Conservation (phyloP, 2,888 invertebrate species). For the Perdita meconis region DNA sequence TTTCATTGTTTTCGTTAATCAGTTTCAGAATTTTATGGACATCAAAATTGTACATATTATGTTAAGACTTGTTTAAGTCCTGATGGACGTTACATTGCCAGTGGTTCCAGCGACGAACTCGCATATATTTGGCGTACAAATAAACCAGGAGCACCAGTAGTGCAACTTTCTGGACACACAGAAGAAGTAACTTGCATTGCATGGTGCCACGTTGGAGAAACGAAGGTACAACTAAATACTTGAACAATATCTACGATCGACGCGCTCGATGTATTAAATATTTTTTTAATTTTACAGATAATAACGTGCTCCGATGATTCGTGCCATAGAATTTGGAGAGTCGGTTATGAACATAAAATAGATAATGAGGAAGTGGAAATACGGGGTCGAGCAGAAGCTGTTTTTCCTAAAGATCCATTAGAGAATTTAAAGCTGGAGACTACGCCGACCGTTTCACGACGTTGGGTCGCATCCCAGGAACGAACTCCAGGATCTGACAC, state of each 20-base stretch:
- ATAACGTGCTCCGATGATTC: slow-evolving; percentile 94
- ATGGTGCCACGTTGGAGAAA: slow-evolving; percentile 88
- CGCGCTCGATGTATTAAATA: slow-evolving; percentile 2
- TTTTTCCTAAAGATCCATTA: slow-evolving; percentile 70
- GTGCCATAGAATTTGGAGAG: slow-evolving; percentile 90
- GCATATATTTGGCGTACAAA: slow-evolving; percentile 94
- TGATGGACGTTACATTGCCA: slow-evolving; percentile 92
- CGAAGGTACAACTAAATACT: slow-evolving; percentile 84
- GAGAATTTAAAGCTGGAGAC: slow-evolving; percentile 73
- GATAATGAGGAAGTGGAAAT: slow-evolving; percentile 82
- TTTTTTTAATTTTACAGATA: slow-evolving; percentile 66
- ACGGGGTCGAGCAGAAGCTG: slow-evolving; percentile 85
- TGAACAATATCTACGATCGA: neutral
- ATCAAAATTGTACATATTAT: slow-evolving; percentile 93
- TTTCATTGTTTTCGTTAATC: slow-evolving; percentile 11
- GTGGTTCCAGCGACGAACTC: slow-evolving; percentile 94
- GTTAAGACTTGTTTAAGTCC: slow-evolving; percentile 93
- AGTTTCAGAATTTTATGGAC: slow-evolving; percentile 86
- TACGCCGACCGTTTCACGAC: slow-evolving; percentile 75
- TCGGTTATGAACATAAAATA: slow-evolving; percentile 85
- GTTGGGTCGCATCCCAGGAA: slow-evolving; percentile 67
- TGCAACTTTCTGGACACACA: slow-evolving; percentile 90
- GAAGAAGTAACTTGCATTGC: slow-evolving; percentile 95
- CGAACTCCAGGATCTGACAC: slow-evolving; percentile 73
- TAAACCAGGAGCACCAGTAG: slow-evolving; percentile 87